Evolutionary conservation across 2,113 vertebrate species (phyloP).

Genomic region (Isichthys henryi): DNA sequence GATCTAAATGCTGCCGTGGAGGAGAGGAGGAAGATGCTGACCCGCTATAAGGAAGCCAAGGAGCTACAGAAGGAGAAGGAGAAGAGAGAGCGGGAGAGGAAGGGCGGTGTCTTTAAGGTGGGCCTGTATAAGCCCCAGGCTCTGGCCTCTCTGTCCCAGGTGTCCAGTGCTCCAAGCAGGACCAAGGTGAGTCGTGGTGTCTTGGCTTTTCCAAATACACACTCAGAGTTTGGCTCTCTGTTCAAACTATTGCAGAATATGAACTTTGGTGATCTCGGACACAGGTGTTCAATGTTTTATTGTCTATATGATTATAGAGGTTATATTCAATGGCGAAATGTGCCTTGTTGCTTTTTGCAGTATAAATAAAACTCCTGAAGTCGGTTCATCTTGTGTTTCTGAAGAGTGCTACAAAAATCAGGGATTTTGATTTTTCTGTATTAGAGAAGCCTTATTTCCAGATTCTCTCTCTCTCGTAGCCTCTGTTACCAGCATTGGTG

Average conservation of each 20-base stretch:
- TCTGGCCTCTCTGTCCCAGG: conserved; percentile 22
- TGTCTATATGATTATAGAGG: neutral
- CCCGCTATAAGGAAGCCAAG: conserved; percentile 82
- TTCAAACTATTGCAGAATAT: neutral
- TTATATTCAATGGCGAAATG: neutral
- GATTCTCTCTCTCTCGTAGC: neutral
- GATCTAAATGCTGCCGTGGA: conserved; percentile 40
- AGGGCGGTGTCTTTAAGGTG: conserved; percentile 70
- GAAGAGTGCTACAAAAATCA: neutral
- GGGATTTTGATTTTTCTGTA: neutral
- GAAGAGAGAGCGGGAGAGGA: conserved; percentile 68
- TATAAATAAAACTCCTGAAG: neutral
- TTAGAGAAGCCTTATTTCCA: neutral
- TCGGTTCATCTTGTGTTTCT: neutral
- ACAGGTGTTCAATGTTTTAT: neutral
- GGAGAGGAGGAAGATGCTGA: conserved; percentile 71
- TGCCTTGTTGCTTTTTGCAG: neutral
- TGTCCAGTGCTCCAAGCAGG: conserved; percentile 35
- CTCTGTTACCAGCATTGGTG: neutral
- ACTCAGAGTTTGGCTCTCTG: neutral
- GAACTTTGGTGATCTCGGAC: neutral
- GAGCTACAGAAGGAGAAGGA: conserved; percentile 74
- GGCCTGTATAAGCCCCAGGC: conserved; percentile 68
- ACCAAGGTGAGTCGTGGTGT: conserved; percentile 48
- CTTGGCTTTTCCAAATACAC: neutral